Base-by-base conservation (phyloP, 1,140 invertebrate species). In the Trichomalopsis sarcophagae region DNA sequence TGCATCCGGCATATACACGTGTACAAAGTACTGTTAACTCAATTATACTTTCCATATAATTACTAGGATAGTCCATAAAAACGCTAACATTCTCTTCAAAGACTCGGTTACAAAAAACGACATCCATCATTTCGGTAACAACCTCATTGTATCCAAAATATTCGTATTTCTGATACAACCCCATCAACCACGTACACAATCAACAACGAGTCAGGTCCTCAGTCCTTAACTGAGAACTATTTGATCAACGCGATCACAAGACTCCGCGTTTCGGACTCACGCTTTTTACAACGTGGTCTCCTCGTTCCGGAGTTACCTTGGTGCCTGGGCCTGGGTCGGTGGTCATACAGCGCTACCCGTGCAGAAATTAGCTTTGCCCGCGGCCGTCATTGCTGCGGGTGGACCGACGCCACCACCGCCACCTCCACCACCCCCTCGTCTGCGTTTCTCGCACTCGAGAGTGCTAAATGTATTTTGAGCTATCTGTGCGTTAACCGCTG, bases 261-360 rank as follows among this genome's bases (percentile, higher is more conserved):
- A 69, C 27, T 69, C 33, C 33, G 68, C 13, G 23, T 11, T 27
- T 10, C n/a, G 27, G 23, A 71, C 68, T 71, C 68, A 71, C 27
- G 23, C 68, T 66, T 62, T 36, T 88, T 89, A 92, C 23, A 93
- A 87, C 30, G 88, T 88, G 50, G 90, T 91, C 87, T 92, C 92
- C 66, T 92, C 89, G 88, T 91, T 89, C 74, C 84, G 87, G 87
- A 93, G 89, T 92, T 93, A 93, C 89, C 91, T 92, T 0, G 91
- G 91, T 13, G 89, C 89, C 79, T 91, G 89, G 84, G 90, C 89
- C 40, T 91, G 91, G 14, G 91, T 89, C 90, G 92, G 91, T 88
- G 91, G 92, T 93, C 93, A 93, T 93, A 93, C 93, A 11, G 93
- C 93, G 81, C 92, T 93, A 11, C 92, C 92, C 2, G 90, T 89